A percentile compares a stretch with the other conserved stretches of the same genome.
phyloP scores from a whole-genome alignment of 2,113 vertebrate genomes.

The Heterotilapia buettikoferi region DNA sequence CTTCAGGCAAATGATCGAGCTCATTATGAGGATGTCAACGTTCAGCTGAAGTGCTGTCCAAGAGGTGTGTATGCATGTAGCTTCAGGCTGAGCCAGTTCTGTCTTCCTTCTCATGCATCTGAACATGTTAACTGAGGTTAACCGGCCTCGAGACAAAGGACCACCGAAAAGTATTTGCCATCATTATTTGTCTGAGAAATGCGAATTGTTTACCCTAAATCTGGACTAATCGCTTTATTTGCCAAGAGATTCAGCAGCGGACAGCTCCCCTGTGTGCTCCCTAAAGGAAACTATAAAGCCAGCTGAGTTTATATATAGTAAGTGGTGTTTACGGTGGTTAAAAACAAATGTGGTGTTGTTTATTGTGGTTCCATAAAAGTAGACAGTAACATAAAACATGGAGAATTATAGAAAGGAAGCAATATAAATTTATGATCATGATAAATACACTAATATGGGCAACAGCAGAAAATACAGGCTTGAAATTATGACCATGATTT shows the following conservation, averaged over 20 bases:
- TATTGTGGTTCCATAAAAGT: not conserved
- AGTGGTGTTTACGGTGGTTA: not conserved
- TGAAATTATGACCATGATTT: not conserved
- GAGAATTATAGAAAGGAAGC: not conserved
- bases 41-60: conserved; percentile 17
- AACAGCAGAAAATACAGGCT: not conserved
- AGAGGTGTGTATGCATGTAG: not conserved
- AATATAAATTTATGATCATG: not conserved
- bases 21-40: conserved; percentile 46
- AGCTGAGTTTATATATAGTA: not conserved
- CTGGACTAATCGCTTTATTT: not conserved
- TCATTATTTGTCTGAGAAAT: not conserved
- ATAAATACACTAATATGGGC: not conserved
- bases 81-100: conserved; percentile 38
- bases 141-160: not conserved
- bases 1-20: conserved; percentile 14
- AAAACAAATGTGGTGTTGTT: not conserved
- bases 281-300: not conserved
- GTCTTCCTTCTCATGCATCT: not conserved
- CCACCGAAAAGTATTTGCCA: not conserved
- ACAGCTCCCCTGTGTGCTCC: not conserved
- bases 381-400: not conserved
- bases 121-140: not conserved
- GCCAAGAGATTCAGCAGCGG: not conserved
- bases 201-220: not conserved